Evolutionary conservation across 2,888 invertebrate species (phyloP).

Genomic region (Acronicta psi): DNA sequence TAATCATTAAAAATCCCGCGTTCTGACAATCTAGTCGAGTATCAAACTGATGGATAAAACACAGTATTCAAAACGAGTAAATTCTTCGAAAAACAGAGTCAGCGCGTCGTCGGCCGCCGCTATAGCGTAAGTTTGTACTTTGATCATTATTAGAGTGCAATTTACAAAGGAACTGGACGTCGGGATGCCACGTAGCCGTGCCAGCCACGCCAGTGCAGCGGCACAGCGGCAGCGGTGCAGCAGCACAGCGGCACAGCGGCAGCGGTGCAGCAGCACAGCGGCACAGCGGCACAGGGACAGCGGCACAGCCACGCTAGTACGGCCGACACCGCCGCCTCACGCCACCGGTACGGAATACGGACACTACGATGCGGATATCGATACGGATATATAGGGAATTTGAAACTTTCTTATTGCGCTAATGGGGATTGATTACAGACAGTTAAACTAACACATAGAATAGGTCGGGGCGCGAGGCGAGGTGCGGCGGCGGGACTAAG

Average conservation of each 20-base stretch:
- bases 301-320: conserved; percentile 12
- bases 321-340: conserved; percentile 26
- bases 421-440: conserved; percentile 52
- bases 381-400: conserved; percentile 29
- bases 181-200: conserved; percentile 8
- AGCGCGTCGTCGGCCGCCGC: conserved; percentile 50
- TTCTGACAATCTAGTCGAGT: conserved; percentile 49
- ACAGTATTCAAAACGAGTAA: conserved; percentile 70
- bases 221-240: conserved; percentile 14
- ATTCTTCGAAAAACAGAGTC: conserved; percentile 74
- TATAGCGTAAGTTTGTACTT: conserved; percentile 68
- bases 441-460: conserved; percentile 43
- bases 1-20: conserved; percentile 48
- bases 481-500: background rate
- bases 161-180: conserved; percentile 49
- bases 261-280: conserved; percentile 1
- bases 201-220: background rate
- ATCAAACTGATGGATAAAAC: conserved; percentile 56
- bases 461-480: conserved; percentile 25
- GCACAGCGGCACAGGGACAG: conserved; percentile 9
- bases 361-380: conserved; percentile 33
- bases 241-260: conserved; percentile 2
- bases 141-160: conserved; percentile 62
- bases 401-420: conserved; percentile 47
- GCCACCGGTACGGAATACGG: conserved; percentile 11